A percentile compares a stretch with the other conserved stretches of the same genome.
Evolutionary conservation across 2,888 invertebrate genomes (phyloP).

Genomic region (Drosophila subquinaria): DNA sequence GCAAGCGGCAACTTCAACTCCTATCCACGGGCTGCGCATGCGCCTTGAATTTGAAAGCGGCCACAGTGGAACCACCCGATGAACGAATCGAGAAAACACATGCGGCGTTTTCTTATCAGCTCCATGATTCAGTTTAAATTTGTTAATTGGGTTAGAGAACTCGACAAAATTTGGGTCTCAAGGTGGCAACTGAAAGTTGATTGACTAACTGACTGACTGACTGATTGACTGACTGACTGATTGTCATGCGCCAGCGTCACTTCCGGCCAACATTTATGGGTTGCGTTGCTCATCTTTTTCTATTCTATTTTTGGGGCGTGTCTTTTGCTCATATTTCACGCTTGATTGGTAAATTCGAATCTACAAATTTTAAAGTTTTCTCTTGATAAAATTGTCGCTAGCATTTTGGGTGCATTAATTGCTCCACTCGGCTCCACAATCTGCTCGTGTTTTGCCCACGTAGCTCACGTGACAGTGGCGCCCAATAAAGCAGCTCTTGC

Average conservation of each 20-base stretch:
- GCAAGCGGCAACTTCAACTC: slow-evolving; percentile 28
- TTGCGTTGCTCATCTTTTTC: background rate
- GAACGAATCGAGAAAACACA: background rate
- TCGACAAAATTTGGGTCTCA: slow-evolving; percentile 25
- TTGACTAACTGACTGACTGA: slow-evolving; percentile 9
- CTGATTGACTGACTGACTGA: slow-evolving; percentile 23
- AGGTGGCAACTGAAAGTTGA: slow-evolving; percentile 34
- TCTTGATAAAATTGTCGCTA: slow-evolving; percentile 32
- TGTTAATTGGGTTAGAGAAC: slow-evolving; percentile 48
- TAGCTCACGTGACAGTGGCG: slow-evolving; percentile 51
- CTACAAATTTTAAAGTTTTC: background rate
- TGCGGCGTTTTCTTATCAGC: slow-evolving; percentile 29
- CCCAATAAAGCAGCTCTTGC: slow-evolving; percentile 35
- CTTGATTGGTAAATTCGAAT: slow-evolving; percentile 46
- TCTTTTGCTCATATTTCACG: slow-evolving; percentile 68
- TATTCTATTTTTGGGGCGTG: slow-evolving; percentile 36
- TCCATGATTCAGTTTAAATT: slow-evolving; percentile 8
- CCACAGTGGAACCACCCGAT: slow-evolving; percentile 7
- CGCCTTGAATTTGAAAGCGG: slow-evolving; percentile 48
- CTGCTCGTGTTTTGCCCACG: slow-evolving; percentile 47
- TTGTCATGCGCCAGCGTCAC: slow-evolving; percentile 38
- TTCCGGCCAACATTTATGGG: slow-evolving; percentile 35
- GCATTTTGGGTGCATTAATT: slow-evolving; percentile 45
- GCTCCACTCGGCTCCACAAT: slow-evolving; percentile 11
- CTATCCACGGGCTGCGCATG: slow-evolving; percentile 65